phyloP scores from a whole-genome alignment of 2,113 vertebrate genomes.

The Neofelis nebulosa region DNA sequence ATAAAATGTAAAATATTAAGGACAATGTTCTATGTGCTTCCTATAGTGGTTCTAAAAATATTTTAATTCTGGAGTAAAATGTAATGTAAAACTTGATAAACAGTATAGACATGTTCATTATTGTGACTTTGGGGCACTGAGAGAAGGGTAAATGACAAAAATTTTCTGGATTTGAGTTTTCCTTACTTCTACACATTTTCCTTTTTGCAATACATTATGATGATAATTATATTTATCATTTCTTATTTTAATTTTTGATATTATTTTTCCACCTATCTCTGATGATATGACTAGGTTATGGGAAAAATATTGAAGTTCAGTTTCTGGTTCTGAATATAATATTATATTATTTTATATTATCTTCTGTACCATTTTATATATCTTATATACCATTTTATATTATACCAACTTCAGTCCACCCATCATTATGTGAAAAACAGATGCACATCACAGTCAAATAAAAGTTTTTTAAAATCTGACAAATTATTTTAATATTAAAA shows the following conservation, averaged over 20 bases:
- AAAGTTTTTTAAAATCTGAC: neutral
- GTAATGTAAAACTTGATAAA: neutral
- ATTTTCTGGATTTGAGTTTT: neutral
- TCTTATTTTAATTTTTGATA: neutral
- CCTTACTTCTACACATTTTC: neutral
- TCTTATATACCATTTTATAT: neutral
- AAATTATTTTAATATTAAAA: neutral
- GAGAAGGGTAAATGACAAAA: neutral
- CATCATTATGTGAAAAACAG: neutral
- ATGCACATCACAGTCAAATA: neutral
- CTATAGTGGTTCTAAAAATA: neutral
- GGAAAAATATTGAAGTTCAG: neutral
- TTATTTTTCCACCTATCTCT: neutral
- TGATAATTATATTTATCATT: neutral
- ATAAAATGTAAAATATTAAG: neutral
- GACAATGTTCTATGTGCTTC: neutral
- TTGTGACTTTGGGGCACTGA: neutral
- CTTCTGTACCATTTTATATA: no score
- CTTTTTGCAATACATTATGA: neutral
- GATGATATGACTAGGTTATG: neutral
- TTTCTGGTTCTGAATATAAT: neutral
- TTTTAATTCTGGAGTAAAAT: neutral
- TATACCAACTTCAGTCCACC: neutral
- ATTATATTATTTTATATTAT: no score
- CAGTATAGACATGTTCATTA: neutral